These are phyloP conservation scores for Furcula furcula DNA, from an alignment of 2,888 invertebrate genomes.

Conservation along the genomic window DNA sequence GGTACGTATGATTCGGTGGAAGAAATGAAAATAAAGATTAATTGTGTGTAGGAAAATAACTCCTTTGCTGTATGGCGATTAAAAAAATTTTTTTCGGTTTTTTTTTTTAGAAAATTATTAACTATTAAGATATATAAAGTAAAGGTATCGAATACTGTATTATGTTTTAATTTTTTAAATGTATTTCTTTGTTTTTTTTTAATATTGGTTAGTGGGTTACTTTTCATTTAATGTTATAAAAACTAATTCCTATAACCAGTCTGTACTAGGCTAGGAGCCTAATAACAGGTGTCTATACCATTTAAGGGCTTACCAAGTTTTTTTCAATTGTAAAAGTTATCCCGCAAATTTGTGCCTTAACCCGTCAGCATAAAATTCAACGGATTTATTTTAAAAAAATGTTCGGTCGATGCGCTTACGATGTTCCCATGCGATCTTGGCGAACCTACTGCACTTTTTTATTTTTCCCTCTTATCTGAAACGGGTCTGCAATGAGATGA, in stretches of 20 bases:
- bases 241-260: conserved; percentile 40
- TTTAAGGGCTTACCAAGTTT: conserved; percentile 56
- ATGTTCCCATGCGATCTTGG: conserved; percentile 73
- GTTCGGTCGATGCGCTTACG: conserved; percentile 50
- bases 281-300: conserved; percentile 66
- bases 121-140: too few species aligned
- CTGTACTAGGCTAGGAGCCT: conserved; percentile 49
- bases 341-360: conserved; percentile 46
- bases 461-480: conserved; percentile 59
- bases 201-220: background rate
- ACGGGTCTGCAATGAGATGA: conserved; percentile 75
- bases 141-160: too few species aligned
- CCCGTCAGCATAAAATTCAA: conserved; percentile 44
- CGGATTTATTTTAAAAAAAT: conserved; percentile 40
- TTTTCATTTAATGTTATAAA: conserved; percentile 31
- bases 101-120: too few species aligned
- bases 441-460: conserved; percentile 56
- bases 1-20: too few species aligned
- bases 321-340: conserved; percentile 32
- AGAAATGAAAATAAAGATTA: too few species aligned
- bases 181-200: too few species aligned
- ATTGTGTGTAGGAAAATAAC: too few species aligned
- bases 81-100: too few species aligned
- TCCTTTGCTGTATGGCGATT: too few species aligned
- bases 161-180: too few species aligned